Conservation (phyloP, 2,888 invertebrate genomes). For the Microctonus brassicae region DNA sequence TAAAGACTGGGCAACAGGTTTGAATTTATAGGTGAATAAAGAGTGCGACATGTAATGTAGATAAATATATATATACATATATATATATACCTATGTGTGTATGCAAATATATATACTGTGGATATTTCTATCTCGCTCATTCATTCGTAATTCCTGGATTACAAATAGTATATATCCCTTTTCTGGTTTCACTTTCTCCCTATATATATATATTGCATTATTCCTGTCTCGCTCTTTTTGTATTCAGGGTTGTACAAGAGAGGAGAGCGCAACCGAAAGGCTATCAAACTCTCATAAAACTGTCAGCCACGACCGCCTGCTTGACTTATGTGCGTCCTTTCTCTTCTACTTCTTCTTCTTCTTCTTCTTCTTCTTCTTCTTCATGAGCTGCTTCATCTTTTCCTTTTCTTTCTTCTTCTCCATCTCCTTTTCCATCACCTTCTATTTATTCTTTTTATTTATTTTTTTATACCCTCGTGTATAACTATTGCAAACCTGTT, state of each 20-base stretch:
- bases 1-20: conserved; percentile 67
- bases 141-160: conserved; percentile 41
- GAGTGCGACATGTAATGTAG: conserved; percentile 61
- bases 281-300: conserved; percentile 71
- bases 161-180: conserved; percentile 33
- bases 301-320: conserved; percentile 65
- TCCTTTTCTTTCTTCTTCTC: conserved; percentile 32
- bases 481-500: conserved; percentile 6
- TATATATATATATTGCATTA: too few species aligned
- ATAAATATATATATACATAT: background rate
- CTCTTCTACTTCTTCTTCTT: conserved; percentile 42
- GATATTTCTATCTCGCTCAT: conserved; percentile 60
- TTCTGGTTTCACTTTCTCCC: conserved; percentile 32
- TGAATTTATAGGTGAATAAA: conserved; percentile 70
- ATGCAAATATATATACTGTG: conserved; percentile 35
- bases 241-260: conserved; percentile 44
- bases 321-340: conserved; percentile 66
- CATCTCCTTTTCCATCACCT: conserved; percentile 35
- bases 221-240: conserved; percentile 33
- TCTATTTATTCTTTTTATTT: conserved; percentile 22
- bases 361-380: conserved; percentile 42
- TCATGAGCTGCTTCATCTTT: conserved; percentile 28
- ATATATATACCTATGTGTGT: background rate
- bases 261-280: conserved; percentile 60
- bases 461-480: conserved; percentile 7